Percentiles rank a stretch among this genome's conserved stretches.
These are phyloP conservation scores for Platyura marginata DNA, from an alignment of 1,140 invertebrate species.

Conservation along the genomic window DNA sequence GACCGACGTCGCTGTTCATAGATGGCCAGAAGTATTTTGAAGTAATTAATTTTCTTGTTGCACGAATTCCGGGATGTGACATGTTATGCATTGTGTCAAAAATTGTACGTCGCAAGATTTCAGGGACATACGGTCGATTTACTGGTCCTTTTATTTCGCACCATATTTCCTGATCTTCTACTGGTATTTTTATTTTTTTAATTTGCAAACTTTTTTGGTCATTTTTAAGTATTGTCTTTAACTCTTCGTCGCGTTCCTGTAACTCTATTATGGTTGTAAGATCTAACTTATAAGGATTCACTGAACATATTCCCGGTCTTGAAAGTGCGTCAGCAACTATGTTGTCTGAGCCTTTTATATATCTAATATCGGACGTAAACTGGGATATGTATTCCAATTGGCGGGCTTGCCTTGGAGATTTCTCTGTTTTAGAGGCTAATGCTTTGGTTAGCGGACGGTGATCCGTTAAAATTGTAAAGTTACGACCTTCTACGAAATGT, in stretches of 20 bases:
- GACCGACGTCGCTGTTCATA: slow-evolving; percentile 10
- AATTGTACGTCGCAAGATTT: slow-evolving; percentile 4
- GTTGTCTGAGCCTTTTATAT: slow-evolving; percentile 12
- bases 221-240: slow-evolving; percentile 10
- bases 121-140: slow-evolving; percentile 10
- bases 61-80: slow-evolving; percentile 12
- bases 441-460: slow-evolving; percentile 17
- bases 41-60: slow-evolving; percentile 6
- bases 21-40: slow-evolving; percentile 9
- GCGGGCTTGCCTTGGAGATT: slow-evolving; percentile 12
- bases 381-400: slow-evolving; percentile 13
- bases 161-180: background rate
- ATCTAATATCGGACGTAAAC: slow-evolving; percentile 11
- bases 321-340: slow-evolving; percentile 13
- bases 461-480: slow-evolving; percentile 15
- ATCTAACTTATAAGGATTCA: slow-evolving; percentile 5
- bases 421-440: slow-evolving; percentile 12
- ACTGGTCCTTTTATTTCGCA: slow-evolving; percentile 5
- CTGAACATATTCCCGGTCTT: slow-evolving; percentile 5
- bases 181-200: slow-evolving; percentile 1
- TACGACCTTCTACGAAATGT: slow-evolving; percentile 13
- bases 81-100: slow-evolving; percentile 8
- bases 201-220: slow-evolving; percentile 7
- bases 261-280: slow-evolving; percentile 7
- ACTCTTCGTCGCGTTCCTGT: slow-evolving; percentile 9